Evolutionary conservation across 2,797 vertebrate genomes (phyloP).

Genomic region (Buphagus erythrorhynchus): DNA sequence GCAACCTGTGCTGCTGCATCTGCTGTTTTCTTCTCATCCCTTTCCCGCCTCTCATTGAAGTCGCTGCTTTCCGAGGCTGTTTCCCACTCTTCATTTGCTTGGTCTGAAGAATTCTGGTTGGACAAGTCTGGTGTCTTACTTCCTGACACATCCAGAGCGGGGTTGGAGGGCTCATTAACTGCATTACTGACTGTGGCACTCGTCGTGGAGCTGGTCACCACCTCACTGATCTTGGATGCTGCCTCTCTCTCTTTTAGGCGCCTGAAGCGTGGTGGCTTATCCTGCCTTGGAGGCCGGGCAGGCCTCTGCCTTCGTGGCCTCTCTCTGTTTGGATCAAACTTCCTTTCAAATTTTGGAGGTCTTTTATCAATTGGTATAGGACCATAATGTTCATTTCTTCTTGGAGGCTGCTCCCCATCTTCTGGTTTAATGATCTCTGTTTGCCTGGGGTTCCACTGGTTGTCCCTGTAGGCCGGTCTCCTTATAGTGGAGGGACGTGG

Average conservation of each 20-base stretch:
- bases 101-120: conserved; percentile 99
- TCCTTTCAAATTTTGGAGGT: conserved; percentile 86
- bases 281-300: conserved; percentile 93
- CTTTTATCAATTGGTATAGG: conserved; percentile 78
- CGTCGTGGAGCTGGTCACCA: conserved; percentile 43
- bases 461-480: conserved; percentile 84
- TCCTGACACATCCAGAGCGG: conserved; percentile 83
- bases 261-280: conserved; percentile 95
- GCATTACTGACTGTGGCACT: conserved; percentile 49
- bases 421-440: conserved; percentile 84
- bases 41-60: conserved; percentile 95
- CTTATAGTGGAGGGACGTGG: conserved; percentile 87
- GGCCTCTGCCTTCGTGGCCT: conserved; percentile 92
- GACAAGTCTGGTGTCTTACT: conserved; percentile 97
- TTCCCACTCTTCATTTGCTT: conserved; percentile 99
- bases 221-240: conserved; percentile 78
- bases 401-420: conserved; percentile 84
- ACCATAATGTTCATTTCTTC: conserved; percentile 81
- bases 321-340: conserved; percentile 89
- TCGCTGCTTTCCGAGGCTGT: conserved; percentile 98
- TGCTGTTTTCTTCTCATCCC: conserved; percentile 91
- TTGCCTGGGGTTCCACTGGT: conserved; percentile 81
- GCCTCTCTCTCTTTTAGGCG: conserved; percentile 92
- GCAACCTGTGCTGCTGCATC: conserved; percentile 77
- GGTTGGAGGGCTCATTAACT: conserved; percentile 68